Evolutionary conservation across 2,113 vertebrate genomes (phyloP), one percentile per base, ranked within the genome.

Genomic region (Phalacrocorax brasilianus): DNA sequence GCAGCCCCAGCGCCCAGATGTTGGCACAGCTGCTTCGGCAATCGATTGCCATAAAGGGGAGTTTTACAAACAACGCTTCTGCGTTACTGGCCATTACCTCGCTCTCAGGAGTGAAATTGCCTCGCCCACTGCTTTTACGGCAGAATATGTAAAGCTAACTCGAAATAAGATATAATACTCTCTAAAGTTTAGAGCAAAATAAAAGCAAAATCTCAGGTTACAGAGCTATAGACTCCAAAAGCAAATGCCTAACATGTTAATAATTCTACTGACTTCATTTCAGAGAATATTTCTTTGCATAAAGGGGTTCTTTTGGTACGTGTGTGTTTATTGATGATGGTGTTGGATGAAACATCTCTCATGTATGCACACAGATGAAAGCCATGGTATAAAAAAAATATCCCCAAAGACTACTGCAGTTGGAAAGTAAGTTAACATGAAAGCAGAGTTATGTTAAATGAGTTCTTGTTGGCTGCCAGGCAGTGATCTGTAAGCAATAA

Each of bases 321-420:
- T 24, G 40, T 9, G 40, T 30, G 23, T 23, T 70, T 19, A 38
- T 5, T 10, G 47, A n/a, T 15, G 47, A 8, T 9, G 32, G 30
- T 19, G 33, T 22, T 53, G 13, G 70, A 50, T 45, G 14, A 67
- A 76, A 61, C 32, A 24, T 23, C 56, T 42, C 40, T 12, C 6
- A 11, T 0, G 2, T 9, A 23, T 3, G 33, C 1, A 12, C 42
- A 58, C 40, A 32, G 42, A 49, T 27, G 33, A 58, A 55, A 56
- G 47, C 27, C 14, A 32, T 2, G 7, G 27, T 10, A 24, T 28
- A 52, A 33, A 52, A 47, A 27, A 67, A 38, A 40, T 38, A 38
- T 38, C 35, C 49, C 44, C 44, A 45, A 23, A 35, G 44, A 27
- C 50, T 8, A 22, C 27, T 47, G 62, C 38, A 58, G 33, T 23